Evolutionary conservation across 2,797 vertebrate genomes (phyloP), one percentile per base, ranked within the genome.

Genomic region (Cuniculus paca): DNA sequence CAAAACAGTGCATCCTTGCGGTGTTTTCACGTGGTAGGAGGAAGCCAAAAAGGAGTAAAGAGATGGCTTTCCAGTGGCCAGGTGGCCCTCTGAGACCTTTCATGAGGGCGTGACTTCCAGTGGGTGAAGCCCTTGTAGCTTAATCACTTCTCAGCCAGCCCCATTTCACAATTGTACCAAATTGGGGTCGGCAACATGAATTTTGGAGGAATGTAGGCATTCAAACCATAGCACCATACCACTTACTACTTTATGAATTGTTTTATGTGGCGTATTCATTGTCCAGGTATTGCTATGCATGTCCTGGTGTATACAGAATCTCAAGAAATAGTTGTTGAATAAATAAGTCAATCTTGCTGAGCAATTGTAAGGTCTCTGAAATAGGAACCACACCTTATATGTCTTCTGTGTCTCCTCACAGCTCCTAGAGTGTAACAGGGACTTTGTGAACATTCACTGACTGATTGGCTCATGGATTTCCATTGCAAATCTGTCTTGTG

Each of bases 281-380:
- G 24, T 79, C 90, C 4, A 24, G 28, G 36, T 68, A 7, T 63
- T 91, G 42, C 7, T 80, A 28, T 34, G 58, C 3, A 45, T 28
- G 14, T 22, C 3, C 36, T 68, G 17, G 16, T 60, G 45, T 65
- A 54, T 72, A 80, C 87, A 88, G 20, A 84, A 83, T 92, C 84
- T 95, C 56, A 84, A 93, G 36, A 65, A 74, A 24, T 88, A 68
- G 34, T 70, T 88, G 34, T 50, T 74, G 80, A 91, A 60, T 81
- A 26, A 92, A 72, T 58, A 36, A 48, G 22, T 78, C 74, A 26
- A 1, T 83, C 65, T 92, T 90, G n/a, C 48, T 82, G 36, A 74
- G 31, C 48, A 88, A n/a, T n/a, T 60, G 2, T 75, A 72, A 88
- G 8, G 9, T 74, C 20, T 48, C 45, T 50, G 42, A 81, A n/a